A percentile compares a stretch with the other conserved stretches of the same genome.
Conservation (phyloP, 1,140 invertebrate genomes). For the Streblospio benedicti region DNA sequence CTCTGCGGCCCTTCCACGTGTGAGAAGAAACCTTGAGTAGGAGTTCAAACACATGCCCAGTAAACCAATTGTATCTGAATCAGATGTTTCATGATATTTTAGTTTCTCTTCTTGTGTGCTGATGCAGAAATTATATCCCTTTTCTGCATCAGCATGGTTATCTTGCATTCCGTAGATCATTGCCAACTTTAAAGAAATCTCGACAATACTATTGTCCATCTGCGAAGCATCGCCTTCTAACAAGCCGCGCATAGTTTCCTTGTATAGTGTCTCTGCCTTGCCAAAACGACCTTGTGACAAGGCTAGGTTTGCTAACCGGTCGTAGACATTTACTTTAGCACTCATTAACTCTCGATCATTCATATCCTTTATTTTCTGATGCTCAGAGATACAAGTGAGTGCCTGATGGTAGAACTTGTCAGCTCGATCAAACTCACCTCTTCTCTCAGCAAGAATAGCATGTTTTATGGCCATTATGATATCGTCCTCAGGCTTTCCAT, state of each 20-base stretch:
- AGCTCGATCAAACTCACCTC: slow-evolving; percentile 22
- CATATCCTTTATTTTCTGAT: slow-evolving; percentile 21
- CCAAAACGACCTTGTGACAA: slow-evolving; percentile 63
- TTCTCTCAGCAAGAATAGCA: slow-evolving; percentile 8
- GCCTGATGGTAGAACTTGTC: slow-evolving; percentile 35
- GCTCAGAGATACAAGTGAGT: slow-evolving; percentile 23
- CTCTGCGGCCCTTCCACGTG: slow-evolving; percentile 53
- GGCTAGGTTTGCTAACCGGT: slow-evolving; percentile 82
- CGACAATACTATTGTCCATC: slow-evolving; percentile 67
- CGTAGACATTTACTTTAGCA: slow-evolving; percentile 77
- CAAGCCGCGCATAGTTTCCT: slow-evolving; percentile 66
- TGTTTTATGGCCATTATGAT: slow-evolving; percentile 2
- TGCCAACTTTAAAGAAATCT: slow-evolving; percentile 59
- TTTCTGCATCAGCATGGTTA: slow-evolving; percentile 59
- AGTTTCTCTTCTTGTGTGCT: slow-evolving; percentile 57
- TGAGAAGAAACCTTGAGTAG: slow-evolving; percentile 68
- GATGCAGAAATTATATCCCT: slow-evolving; percentile 69
- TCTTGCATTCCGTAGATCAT: slow-evolving; percentile 52
- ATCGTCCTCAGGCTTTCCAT: too few relatives aligned
- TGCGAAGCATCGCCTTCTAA: slow-evolving; percentile 58
- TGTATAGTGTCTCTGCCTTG: slow-evolving; percentile 77
- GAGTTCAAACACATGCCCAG: slow-evolving; percentile 67
- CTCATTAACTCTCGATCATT: slow-evolving; percentile 41
- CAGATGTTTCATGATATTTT: slow-evolving; percentile 49
- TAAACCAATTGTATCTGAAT: slow-evolving; percentile 56